phyloP scores from a whole-genome alignment of 2,888 invertebrate species.

The Nemurella pictetii region DNA sequence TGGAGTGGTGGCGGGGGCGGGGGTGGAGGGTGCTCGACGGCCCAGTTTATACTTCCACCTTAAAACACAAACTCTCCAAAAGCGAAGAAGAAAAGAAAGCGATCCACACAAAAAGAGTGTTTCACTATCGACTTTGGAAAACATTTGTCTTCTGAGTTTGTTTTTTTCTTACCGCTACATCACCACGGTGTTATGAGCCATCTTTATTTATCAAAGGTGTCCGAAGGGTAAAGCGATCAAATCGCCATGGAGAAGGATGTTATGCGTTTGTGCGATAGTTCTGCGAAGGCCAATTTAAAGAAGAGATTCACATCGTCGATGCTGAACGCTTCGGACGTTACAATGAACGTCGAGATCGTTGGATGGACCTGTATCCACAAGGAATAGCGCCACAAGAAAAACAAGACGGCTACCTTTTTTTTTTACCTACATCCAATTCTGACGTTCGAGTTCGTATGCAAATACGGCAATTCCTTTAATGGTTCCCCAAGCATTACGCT shows the following conservation, averaged over 20 bases:
- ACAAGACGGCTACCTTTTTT: neutral
- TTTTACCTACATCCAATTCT: neutral
- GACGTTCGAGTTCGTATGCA: neutral
- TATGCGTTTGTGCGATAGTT: neutral
- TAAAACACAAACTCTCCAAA: neutral
- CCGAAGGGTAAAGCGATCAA: neutral
- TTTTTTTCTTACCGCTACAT: neutral
- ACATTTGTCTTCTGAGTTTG: neutral
- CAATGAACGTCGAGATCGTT: neutral
- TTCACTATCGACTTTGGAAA: neutral
- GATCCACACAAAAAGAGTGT: neutral
- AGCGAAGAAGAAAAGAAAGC: neutral
- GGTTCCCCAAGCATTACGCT: neutral
- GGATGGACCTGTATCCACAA: too few species aligned
- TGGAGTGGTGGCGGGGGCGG: neutral
- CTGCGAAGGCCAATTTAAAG: neutral
- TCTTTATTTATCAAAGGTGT: neutral
- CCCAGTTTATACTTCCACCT: neutral
- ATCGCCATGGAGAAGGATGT: neutral
- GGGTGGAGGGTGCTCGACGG: neutral
- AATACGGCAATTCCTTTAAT: slow-evolving; percentile 11
- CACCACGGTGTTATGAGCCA: neutral
- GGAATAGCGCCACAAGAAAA: neutral
- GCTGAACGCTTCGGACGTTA: neutral
- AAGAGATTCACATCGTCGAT: neutral